Percentiles rank a stretch among this genome's conserved stretches.
Evolutionary conservation across 2,113 vertebrate species (phyloP).

Genomic region (Rhizomys pruinosus): DNA sequence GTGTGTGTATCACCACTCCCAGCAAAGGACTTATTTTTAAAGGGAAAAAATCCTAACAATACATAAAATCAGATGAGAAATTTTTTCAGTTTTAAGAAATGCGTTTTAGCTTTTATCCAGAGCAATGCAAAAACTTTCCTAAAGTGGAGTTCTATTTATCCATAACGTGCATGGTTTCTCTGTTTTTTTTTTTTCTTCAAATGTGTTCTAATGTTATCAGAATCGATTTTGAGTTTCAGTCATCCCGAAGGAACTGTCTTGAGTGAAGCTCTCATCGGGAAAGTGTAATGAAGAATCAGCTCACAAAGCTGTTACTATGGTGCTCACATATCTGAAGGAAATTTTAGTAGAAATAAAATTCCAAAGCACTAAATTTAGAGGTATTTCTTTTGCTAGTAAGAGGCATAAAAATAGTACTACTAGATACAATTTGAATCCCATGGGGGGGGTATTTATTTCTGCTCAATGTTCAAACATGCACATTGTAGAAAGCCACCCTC

Average conservation of each 20-base stretch:
- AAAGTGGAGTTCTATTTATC: constrained; percentile 79
- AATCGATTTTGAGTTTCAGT: constrained; percentile 87
- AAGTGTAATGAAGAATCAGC: constrained; percentile 85
- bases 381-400: constrained; percentile 85
- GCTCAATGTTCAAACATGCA: constrained; percentile 63
- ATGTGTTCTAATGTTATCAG: constrained; percentile 87
- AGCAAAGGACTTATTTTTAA: constrained; percentile 31
- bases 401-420: constrained; percentile 84
- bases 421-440: constrained; percentile 82
- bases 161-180: constrained; percentile 69
- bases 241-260: constrained; percentile 86
- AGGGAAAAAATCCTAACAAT: constrained; percentile 33
- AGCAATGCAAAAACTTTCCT: not conserved
- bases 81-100: constrained; percentile 48
- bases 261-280: constrained; percentile 84
- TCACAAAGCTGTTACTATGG: constrained; percentile 86
- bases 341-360: constrained; percentile 85
- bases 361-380: constrained; percentile 87
- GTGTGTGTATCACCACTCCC: constrained; percentile 13
- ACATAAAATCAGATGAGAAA: constrained; percentile 61
- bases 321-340: constrained; percentile 85
- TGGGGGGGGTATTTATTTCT: constrained; percentile 78
- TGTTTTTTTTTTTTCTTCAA: constrained; percentile 77
- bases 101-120: constrained; percentile 68
- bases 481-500: constrained; percentile 69